Conservation (phyloP, 2,113 vertebrate genomes). For the Oncorhynchus gorbuscha region DNA sequence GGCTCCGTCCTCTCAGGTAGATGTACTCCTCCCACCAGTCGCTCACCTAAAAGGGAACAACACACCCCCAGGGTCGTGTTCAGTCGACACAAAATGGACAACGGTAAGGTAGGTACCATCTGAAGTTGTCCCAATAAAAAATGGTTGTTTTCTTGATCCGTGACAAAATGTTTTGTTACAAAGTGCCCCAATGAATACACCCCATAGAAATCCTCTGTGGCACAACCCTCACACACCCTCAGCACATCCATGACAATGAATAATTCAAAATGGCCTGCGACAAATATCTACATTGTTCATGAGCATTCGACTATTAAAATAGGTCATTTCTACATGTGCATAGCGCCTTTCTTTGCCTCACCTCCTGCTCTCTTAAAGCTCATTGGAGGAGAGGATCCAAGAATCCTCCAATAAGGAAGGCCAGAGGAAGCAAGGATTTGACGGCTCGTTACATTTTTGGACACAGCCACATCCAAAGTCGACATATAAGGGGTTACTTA, state of each 20-base stretch:
- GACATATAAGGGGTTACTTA: slow-evolving; percentile 65
- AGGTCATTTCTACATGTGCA: too few species aligned
- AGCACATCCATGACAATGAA: slow-evolving; percentile 35
- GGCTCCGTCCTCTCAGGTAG: slow-evolving; percentile 81
- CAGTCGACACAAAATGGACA: too few species aligned
- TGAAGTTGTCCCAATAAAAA: too few species aligned
- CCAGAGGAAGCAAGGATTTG: too few species aligned
- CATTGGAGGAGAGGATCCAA: neutral
- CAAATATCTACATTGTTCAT: slow-evolving; percentile 45
- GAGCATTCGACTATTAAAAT: neutral
- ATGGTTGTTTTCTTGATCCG: too few species aligned
- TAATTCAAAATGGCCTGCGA: slow-evolving; percentile 39
- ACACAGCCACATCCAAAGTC: too few species aligned
- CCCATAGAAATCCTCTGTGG: neutral
- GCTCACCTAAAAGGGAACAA: slow-evolving; percentile 75
- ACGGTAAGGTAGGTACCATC: too few species aligned
- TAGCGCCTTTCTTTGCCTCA: too few species aligned
- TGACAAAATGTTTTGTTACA: too few species aligned
- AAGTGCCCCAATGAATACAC: neutral
- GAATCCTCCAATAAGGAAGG: too few species aligned
- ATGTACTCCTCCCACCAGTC: slow-evolving; percentile 95
- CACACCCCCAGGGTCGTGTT: neutral
- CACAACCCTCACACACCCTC: too few species aligned
- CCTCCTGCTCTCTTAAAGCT: neutral
- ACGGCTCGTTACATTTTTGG: too few species aligned